A percentile compares a stretch with the other conserved stretches of the same genome.
phyloP scores from a whole-genome alignment of 2,113 vertebrate genomes.

The Macquaria australasica region DNA sequence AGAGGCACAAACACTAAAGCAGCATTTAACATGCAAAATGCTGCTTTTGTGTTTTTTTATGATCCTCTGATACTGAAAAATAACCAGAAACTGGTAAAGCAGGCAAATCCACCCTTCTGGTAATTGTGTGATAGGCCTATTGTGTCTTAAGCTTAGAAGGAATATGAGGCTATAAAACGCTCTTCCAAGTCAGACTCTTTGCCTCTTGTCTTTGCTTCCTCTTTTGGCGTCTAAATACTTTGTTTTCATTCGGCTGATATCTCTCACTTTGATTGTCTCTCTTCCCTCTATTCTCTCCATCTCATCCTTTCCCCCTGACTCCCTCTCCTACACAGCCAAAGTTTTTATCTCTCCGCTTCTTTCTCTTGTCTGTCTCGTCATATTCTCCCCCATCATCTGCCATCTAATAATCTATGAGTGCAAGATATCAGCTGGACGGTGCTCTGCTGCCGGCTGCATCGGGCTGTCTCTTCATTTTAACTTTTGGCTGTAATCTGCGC shows the following conservation, averaged over 20 bases:
- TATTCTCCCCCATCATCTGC: constrained; percentile 4
- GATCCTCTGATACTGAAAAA: background rate
- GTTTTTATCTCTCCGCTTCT: background rate
- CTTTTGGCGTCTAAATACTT: background rate
- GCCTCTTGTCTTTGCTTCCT: background rate
- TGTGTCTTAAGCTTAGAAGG: background rate
- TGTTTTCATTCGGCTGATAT: background rate
- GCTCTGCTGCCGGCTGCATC: constrained; percentile 25
- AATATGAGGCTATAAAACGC: background rate
- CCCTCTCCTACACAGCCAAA: background rate
- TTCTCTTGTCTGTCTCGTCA: constrained; percentile 11
- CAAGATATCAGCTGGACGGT: constrained; percentile 39
- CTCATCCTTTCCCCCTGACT: background rate
- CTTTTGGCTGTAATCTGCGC: constrained; percentile 21
- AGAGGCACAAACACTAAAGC: background rate
- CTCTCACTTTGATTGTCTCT: background rate
- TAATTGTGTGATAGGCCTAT: background rate
- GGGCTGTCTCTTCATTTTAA: constrained; percentile 26
- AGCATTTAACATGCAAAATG: no score
- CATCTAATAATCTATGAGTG: constrained; percentile 52
- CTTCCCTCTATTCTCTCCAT: background rate
- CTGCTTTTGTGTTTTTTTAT: no score
- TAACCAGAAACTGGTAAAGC: background rate
- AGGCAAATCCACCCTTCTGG: background rate
- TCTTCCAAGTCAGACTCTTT: background rate